These are phyloP conservation scores for Emmelina monodactyla DNA, from an alignment of 2,888 invertebrate species.

Conservation along the genomic window DNA sequence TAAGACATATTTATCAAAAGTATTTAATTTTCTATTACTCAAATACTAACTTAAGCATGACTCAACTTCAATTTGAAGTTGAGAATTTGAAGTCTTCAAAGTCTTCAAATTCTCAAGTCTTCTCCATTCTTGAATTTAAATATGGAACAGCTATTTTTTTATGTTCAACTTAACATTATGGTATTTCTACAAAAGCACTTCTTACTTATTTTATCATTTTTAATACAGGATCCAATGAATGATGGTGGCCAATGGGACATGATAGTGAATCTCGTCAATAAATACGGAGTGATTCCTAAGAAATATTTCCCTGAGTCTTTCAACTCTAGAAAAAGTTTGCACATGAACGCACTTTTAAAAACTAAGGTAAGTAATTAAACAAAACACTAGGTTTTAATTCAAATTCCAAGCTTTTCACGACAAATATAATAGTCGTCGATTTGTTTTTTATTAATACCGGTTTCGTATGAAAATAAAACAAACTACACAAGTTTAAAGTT, in stretches of 20 bases:
- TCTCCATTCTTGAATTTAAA: constrained; percentile 2
- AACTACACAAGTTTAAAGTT: too few relatives aligned
- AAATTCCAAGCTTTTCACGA: too few relatives aligned
- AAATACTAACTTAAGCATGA: too few relatives aligned
- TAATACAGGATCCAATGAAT: constrained; percentile 76
- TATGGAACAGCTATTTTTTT: background rate
- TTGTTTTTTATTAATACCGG: too few relatives aligned
- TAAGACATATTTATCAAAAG: too few relatives aligned
- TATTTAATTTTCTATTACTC: too few relatives aligned
- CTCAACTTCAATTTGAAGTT: too few relatives aligned
- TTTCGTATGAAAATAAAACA: too few relatives aligned
- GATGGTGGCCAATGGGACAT: constrained; percentile 96
- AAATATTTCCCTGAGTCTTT: constrained; percentile 85
- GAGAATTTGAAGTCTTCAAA: too few relatives aligned
- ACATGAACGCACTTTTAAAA: constrained; percentile 80
- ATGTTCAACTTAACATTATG: background rate
- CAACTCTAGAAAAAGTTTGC: constrained; percentile 76
- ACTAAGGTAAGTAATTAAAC: constrained; percentile 84
- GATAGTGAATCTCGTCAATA: constrained; percentile 85
- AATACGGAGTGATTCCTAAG: constrained; percentile 90
- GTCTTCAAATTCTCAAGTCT: too few relatives aligned
- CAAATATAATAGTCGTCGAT: too few relatives aligned
- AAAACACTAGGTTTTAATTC: too few relatives aligned
- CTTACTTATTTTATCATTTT: background rate
- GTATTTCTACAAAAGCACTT: background rate